Conservation (phyloP, 2,113 vertebrate species). For the Chaetura pelagica region DNA sequence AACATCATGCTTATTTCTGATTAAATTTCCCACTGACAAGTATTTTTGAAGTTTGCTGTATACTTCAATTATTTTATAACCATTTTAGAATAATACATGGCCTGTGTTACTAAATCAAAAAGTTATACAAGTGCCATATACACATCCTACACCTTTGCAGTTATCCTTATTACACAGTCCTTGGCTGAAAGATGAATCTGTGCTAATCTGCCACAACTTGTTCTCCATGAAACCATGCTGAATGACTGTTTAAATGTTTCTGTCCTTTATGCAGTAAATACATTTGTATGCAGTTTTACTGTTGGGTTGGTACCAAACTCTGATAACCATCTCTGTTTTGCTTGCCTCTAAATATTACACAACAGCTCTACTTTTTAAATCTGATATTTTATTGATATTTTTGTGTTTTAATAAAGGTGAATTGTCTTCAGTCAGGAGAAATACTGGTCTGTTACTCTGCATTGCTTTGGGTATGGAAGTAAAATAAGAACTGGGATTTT, state of each 20-base stretch:
- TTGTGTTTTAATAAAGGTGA: not conserved
- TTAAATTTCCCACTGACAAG: not conserved
- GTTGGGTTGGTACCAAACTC: constrained; percentile 1
- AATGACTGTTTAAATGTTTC: not conserved
- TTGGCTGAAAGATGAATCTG: not conserved
- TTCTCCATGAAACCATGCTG: not conserved
- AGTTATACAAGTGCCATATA: not conserved
- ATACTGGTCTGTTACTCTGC: not conserved
- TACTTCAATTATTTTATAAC: not conserved
- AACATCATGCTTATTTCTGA: not conserved
- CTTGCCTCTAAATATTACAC: not conserved
- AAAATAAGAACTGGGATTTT: not conserved
- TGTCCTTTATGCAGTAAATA: not conserved
- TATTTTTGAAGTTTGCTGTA: not conserved
- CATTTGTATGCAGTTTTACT: constrained; percentile 3
- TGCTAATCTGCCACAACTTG: not conserved
- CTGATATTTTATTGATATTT: not conserved
- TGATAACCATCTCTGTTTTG: not conserved
- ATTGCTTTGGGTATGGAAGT: not conserved
- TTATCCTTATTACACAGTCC: not conserved
- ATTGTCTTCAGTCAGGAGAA: not conserved
- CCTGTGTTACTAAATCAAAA: not conserved
- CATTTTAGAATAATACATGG: not conserved
- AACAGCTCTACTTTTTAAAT: not conserved
- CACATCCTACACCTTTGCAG: not conserved